These are phyloP conservation scores for Scylla paramamosain DNA, from an alignment of 1,140 invertebrate species.

Conservation along the genomic window DNA sequence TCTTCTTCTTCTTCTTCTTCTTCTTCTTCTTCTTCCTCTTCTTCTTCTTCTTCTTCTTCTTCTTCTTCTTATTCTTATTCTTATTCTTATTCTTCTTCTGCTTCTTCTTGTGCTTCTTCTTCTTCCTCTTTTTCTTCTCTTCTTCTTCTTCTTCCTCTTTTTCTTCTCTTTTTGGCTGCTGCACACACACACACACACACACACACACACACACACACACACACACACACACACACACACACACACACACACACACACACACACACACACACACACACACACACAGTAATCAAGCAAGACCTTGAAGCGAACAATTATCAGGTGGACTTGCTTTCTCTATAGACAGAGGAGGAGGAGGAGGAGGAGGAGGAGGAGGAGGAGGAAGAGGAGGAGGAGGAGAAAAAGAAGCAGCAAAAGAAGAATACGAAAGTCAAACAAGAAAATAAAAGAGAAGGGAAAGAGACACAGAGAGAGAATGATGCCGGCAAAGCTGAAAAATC, in stretches of 20 bases:
- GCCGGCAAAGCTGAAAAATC: neutral
- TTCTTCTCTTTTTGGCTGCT: too few species aligned
- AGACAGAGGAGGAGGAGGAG: neutral
- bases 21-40: too few species aligned
- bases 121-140: too few species aligned
- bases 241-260: conserved; percentile 17
- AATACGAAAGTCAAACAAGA: neutral
- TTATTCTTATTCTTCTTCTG: too few species aligned
- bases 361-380: neutral
- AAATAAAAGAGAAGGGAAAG: neutral
- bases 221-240: conserved; percentile 50
- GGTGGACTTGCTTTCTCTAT: neutral
- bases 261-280: conserved; percentile 29
- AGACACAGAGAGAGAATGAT: too few species aligned
- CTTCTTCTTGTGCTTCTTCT: too few species aligned
- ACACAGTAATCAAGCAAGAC: neutral
- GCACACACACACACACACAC: neutral
- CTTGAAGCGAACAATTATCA: neutral
- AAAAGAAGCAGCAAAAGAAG: neutral
- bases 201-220: conserved; percentile 17
- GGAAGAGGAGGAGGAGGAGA: neutral
- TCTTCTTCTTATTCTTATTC: too few species aligned
- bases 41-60: too few species aligned
- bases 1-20: too few species aligned
- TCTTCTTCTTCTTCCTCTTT: too few species aligned